Evolutionary conservation across 2,888 invertebrate genomes (phyloP), one percentile per base, ranked within the genome.

Genomic region (Troglohyphantes excavatus): DNA sequence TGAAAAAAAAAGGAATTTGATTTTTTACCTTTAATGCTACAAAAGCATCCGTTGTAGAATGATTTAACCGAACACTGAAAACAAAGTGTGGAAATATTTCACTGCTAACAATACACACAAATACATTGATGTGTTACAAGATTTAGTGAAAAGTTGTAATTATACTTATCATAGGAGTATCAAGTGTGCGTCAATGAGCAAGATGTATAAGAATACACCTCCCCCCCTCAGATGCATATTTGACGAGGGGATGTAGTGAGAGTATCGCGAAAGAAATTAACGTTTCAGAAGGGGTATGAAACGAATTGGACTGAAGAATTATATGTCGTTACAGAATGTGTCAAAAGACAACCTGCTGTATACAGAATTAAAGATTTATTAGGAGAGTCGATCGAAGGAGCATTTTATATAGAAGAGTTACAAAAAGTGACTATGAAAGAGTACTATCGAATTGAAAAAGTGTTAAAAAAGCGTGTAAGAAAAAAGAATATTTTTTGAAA

Each of bases 241-340:
- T 13, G 13, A 33, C 5, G 61, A 5, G 73, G 73, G 3, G 65
- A 39, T 59, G 39, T 33, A 23, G 73, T 84, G 63, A 59, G 84
- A 21, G 61, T 63, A 17, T 63, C 46, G 39, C n/a, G 17, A 13
- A 19, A 70, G 0, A 84, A 84, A 11, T 70, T 84, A 29, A n/a
- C 73, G 11, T 73, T 84, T 26, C 46, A 84, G n/a, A 43, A 67
- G 67, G 27, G 91, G 85, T 91, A 86, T 17, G 79, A 81, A 63
- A 75, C 73, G 27, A 75, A 90, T 23, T 90, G 76, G 68, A 63
- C 84, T 0, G 17, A 9, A 61, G 90, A 90, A 78, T 33, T 78
- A 13, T 90, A 61, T 68, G 67, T 26, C 19, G 33, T 81, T 21
- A 1, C 46, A n/a, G 27, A 81, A 21, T 19, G 46, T 33, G 2